phyloP scores from a whole-genome alignment of 2,113 vertebrate genomes.

The Aegotheles bennettii region DNA sequence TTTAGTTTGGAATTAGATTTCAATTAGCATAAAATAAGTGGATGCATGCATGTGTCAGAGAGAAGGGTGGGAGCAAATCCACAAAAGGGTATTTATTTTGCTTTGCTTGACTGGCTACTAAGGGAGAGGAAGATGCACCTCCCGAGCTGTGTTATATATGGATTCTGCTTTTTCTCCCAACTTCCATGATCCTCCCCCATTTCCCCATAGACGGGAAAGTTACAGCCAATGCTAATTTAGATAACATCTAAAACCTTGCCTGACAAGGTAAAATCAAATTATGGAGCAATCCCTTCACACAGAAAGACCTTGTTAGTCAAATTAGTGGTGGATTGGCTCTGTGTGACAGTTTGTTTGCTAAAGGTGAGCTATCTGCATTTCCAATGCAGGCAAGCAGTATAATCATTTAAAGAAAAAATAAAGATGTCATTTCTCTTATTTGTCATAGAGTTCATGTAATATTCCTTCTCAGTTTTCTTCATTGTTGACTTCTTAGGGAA shows the following conservation, averaged over 20 bases:
- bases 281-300: constrained; percentile 63
- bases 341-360: constrained; percentile 75
- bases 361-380: constrained; percentile 70
- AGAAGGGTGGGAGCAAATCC: not conserved
- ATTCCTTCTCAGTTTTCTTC: constrained; percentile 71
- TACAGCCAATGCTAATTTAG: constrained; percentile 68
- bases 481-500: constrained; percentile 73
- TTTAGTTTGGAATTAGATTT: not conserved
- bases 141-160: not conserved
- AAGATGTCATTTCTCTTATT: constrained; percentile 73
- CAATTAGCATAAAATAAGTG: not conserved
- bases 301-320: constrained; percentile 70
- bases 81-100: constrained; percentile 15
- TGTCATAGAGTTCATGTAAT: constrained; percentile 71
- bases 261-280: constrained; percentile 76
- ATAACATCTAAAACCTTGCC: constrained; percentile 69
- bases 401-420: constrained; percentile 68
- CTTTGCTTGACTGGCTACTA: constrained; percentile 26
- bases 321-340: constrained; percentile 64
- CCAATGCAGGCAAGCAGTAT: constrained; percentile 47
- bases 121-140: not conserved
- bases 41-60: not conserved
- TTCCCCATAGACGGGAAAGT: constrained; percentile 29
- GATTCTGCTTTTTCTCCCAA: constrained; percentile 6
- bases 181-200: not conserved